Conservation (phyloP, 2,888 invertebrate genomes). For the Falcaria lacertinaria region DNA sequence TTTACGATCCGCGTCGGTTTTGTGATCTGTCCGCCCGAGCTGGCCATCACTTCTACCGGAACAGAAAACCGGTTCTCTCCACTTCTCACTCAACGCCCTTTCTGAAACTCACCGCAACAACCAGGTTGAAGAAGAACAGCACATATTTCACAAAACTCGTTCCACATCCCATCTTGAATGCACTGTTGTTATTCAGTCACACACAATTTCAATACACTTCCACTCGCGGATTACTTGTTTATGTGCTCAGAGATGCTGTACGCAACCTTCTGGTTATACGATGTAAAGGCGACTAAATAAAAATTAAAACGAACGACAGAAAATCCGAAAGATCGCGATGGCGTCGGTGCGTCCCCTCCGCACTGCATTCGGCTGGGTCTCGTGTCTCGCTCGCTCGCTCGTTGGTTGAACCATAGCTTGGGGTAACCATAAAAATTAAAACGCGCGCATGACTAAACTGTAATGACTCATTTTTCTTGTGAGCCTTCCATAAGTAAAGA, state of each 20-base stretch:
- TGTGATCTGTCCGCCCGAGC: constrained; percentile 50
- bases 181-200: constrained; percentile 47
- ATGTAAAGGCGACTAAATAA: constrained; percentile 59
- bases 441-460: background rate
- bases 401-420: constrained; percentile 37
- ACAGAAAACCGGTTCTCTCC: constrained; percentile 62
- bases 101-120: constrained; percentile 86
- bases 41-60: constrained; percentile 57
- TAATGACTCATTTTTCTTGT: background rate
- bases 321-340: constrained; percentile 32
- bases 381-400: constrained; percentile 6
- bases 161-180: constrained; percentile 83
- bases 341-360: constrained; percentile 57
- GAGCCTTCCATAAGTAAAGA: no score
- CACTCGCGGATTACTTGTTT: constrained; percentile 59
- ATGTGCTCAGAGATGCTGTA: constrained; percentile 30
- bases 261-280: constrained; percentile 29
- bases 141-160: constrained; percentile 89
- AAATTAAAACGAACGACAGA: constrained; percentile 34
- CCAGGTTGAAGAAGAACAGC: constrained; percentile 88
- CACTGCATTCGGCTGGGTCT: background rate
- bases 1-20: constrained; percentile 20
- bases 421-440: constrained; percentile 26
- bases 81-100: constrained; percentile 38
- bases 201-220: constrained; percentile 61